Percentiles rank a stretch among this genome's conserved stretches.
Conservation (phyloP, 2,113 vertebrate species). For the Drymodes brunneopygia region DNA sequence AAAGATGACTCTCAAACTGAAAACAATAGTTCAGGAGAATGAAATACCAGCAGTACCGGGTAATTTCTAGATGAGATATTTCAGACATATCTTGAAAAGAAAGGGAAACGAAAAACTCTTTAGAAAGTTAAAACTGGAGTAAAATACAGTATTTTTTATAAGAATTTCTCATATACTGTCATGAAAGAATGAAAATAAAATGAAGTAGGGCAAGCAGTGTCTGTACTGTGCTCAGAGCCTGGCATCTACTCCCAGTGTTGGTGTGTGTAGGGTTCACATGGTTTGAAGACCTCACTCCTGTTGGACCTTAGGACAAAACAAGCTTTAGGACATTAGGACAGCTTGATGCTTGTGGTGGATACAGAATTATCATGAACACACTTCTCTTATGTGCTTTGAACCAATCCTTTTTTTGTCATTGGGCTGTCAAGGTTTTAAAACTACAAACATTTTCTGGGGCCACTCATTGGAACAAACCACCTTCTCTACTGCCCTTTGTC, state of each 20-base stretch:
- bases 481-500: background rate
- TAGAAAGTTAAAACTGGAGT: background rate
- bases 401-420: background rate
- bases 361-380: background rate
- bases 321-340: background rate
- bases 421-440: background rate
- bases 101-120: background rate
- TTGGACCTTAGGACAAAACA: background rate
- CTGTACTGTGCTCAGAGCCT: background rate
- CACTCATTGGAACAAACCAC: background rate
- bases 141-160: background rate
- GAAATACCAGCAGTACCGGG: background rate
- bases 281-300: background rate
- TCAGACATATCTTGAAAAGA: background rate
- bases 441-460: background rate
- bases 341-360: background rate
- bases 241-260: background rate
- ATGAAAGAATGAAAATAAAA: background rate
- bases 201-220: background rate
- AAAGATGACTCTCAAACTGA: background rate
- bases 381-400: background rate
- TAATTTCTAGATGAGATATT: background rate
- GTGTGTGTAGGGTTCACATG: background rate
- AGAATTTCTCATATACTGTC: background rate
- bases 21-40: conserved; percentile 17